These are phyloP conservation scores for Mystacides longicornis DNA, from an alignment of 2,888 invertebrate genomes.

Conservation along the genomic window DNA sequence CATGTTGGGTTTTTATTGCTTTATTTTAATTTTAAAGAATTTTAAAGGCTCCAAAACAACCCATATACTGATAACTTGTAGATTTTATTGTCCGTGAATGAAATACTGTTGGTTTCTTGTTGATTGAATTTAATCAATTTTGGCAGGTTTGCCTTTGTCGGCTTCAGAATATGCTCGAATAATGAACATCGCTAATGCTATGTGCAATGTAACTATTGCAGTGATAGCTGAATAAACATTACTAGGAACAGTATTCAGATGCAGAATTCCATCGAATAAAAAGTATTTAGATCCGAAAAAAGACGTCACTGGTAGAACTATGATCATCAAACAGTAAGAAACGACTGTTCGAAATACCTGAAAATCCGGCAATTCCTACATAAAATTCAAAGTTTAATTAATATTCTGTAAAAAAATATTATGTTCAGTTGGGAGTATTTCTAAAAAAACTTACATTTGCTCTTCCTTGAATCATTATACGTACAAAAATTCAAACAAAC, in stretches of 20 bases:
- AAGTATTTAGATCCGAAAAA: conserved; percentile 65
- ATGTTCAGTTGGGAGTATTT: conserved; percentile 1
- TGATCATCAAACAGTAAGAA: conserved; percentile 67
- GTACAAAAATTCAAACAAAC: conserved; percentile 5
- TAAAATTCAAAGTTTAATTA: conserved; percentile 28
- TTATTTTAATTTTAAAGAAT: not conserved
- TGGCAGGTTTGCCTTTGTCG: conserved; percentile 41
- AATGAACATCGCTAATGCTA: conserved; percentile 71
- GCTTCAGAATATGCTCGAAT: conserved; percentile 65
- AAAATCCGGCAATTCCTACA: conserved; percentile 60
- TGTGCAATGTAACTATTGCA: conserved; percentile 66
- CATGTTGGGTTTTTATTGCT: conserved; percentile 33
- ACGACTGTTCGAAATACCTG: conserved; percentile 69
- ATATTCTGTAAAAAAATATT: not conserved
- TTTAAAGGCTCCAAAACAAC: too few species aligned
- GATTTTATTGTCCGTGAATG: too few species aligned
- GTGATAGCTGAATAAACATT: conserved; percentile 74
- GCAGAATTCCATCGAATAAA: conserved; percentile 60
- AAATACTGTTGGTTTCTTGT: not conserved
- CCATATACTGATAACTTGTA: too few species aligned
- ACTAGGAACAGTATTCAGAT: conserved; percentile 50
- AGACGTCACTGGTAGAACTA: conserved; percentile 65
- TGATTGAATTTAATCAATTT: conserved; percentile 42
- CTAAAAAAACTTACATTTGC: conserved; percentile 39
- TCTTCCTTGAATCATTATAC: conserved; percentile 45